These are phyloP conservation scores for Megamerina dolium DNA, from an alignment of 2,888 invertebrate genomes.

Conservation along the genomic window DNA sequence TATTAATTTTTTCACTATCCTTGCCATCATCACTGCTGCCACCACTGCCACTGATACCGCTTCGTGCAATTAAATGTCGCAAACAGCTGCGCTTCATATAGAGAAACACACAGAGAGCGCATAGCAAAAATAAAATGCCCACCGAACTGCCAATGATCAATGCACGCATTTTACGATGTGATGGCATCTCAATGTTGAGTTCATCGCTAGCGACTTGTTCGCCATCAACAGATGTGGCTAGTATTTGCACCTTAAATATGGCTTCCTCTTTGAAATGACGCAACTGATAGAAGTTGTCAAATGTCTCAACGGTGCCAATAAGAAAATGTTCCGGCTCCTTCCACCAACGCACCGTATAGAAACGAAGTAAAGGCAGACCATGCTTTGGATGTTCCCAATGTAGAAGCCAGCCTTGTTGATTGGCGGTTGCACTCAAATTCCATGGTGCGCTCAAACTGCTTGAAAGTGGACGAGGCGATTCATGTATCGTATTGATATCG, in stretches of 20 bases:
- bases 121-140: conserved; percentile 61
- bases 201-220: conserved; percentile 60
- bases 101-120: conserved; percentile 58
- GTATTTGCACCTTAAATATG: conserved; percentile 68
- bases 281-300: conserved; percentile 65
- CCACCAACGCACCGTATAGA: conserved; percentile 67
- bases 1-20: conserved; percentile 40
- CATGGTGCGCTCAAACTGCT: conserved; percentile 51
- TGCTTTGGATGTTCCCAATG: conserved; percentile 65
- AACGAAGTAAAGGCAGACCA: conserved; percentile 54
- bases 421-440: conserved; percentile 65
- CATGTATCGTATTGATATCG: conserved; percentile 13
- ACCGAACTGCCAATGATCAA: conserved; percentile 67
- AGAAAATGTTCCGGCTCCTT: conserved; percentile 60
- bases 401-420: conserved; percentile 69
- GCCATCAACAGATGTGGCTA: conserved; percentile 58
- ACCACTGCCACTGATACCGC: conserved; percentile 17
- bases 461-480: conserved; percentile 21
- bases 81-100: conserved; percentile 48
- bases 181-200: conserved; percentile 61
- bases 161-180: conserved; percentile 63
- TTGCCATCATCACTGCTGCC: conserved; percentile 30
- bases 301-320: conserved; percentile 62
- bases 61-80: conserved; percentile 33
- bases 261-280: conserved; percentile 66